phyloP scores from a whole-genome alignment of 2,797 vertebrate species.

The Australoheros facetus region DNA sequence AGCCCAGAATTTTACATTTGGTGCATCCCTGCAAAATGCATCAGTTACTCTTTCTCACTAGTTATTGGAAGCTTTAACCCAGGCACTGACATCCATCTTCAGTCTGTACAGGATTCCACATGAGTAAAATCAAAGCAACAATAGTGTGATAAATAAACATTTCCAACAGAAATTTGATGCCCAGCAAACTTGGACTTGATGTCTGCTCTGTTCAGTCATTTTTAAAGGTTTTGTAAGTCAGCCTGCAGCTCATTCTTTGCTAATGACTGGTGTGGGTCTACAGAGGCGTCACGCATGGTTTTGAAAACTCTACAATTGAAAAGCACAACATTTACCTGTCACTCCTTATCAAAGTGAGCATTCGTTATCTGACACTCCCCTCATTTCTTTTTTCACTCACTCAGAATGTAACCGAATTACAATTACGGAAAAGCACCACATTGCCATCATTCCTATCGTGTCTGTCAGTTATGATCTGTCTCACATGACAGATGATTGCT shows the following conservation, averaged over 20 bases:
- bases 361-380: constrained; percentile 24
- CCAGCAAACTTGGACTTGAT: neutral
- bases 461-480: constrained; percentile 3
- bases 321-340: constrained; percentile 36
- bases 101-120: neutral
- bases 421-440: constrained; percentile 53
- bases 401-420: constrained; percentile 39
- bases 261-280: constrained; percentile 6
- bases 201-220: neutral
- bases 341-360: constrained; percentile 29
- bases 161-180: neutral
- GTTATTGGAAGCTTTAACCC: neutral
- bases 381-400: constrained; percentile 19
- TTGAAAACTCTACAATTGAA: neutral
- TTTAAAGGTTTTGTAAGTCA: neutral
- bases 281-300: constrained; percentile 23
- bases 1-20: too few relatives aligned
- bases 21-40: neutral
- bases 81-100: neutral
- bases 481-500: constrained; percentile 23
- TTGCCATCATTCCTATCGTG: constrained; percentile 37
- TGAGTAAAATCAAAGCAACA: neutral
- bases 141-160: neutral
- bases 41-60: neutral
- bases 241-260: constrained; percentile 40